Percentiles rank a stretch among this genome's conserved stretches.
These are phyloP conservation scores for Coleophora flavipennella DNA, from an alignment of 2,888 invertebrate genomes.

Conservation along the genomic window DNA sequence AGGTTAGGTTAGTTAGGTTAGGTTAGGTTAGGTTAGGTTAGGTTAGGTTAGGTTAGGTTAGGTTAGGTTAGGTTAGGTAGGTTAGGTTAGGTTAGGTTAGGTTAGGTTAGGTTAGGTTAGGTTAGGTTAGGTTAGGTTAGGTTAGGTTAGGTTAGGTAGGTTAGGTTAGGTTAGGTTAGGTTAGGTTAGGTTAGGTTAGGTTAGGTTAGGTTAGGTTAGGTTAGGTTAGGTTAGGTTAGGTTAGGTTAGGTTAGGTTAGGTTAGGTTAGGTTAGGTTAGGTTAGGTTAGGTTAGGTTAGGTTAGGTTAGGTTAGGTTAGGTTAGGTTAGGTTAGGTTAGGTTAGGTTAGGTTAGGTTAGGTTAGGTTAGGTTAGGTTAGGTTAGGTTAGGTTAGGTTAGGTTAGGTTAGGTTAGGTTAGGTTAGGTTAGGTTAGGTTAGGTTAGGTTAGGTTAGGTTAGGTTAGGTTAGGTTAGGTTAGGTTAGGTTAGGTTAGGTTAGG, in stretches of 20 bases:
- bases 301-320: slow-evolving; percentile 2
- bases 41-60: slow-evolving; percentile 14
- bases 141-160: not conserved
- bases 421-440: slow-evolving; percentile 1
- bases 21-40: slow-evolving; percentile 16
- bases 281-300: slow-evolving; percentile 2
- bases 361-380: slow-evolving; percentile 2
- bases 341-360: slow-evolving; percentile 2
- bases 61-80: slow-evolving; percentile 5
- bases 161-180: slow-evolving; percentile 1
- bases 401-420: slow-evolving; percentile 2
- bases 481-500: not conserved
- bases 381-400: slow-evolving; percentile 2
- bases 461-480: not conserved
- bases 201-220: not conserved
- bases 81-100: no score
- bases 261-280: not conserved
- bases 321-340: slow-evolving; percentile 2
- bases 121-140: not conserved
- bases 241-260: slow-evolving; percentile 3
- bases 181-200: not conserved
- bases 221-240: slow-evolving; percentile 2
- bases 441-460: slow-evolving; percentile 2
- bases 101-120: no score
- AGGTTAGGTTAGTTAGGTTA: slow-evolving; percentile 16